Conservation (phyloP, 2,113 vertebrate species). For the Sylvicapra grimmia region DNA sequence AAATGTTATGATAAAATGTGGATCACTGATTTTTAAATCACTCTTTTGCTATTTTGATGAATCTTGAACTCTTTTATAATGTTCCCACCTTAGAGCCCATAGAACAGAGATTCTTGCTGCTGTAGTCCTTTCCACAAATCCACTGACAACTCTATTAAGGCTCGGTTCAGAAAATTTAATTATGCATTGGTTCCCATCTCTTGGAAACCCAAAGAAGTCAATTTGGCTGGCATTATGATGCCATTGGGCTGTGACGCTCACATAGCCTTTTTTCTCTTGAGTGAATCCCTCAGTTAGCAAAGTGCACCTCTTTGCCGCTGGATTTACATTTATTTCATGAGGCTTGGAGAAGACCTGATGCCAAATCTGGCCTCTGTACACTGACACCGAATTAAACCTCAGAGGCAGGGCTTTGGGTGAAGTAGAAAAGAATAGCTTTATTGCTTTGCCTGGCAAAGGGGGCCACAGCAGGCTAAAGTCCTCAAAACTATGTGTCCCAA, state of each 20-base stretch:
- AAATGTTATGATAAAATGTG: neutral
- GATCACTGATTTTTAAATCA: neutral
- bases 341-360: neutral
- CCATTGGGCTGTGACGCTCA: neutral
- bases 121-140: accelerated
- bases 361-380: neutral
- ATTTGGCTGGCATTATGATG: accelerated
- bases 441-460: neutral
- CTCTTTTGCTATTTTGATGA: neutral
- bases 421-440: neutral
- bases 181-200: neutral
- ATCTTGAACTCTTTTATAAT: no score
- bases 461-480: neutral
- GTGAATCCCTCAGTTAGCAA: neutral
- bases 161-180: neutral
- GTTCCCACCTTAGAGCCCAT: no score
- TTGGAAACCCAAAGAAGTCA: neutral
- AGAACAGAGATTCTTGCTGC: neutral
- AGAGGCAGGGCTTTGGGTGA: neutral
- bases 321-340: neutral
- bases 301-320: accelerated
- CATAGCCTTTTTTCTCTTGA: accelerated
- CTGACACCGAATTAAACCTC: neutral
- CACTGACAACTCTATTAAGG: neutral
- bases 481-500: neutral